phyloP scores from a whole-genome alignment of 1,140 invertebrate genomes.

The Euura saliciscinereae region DNA sequence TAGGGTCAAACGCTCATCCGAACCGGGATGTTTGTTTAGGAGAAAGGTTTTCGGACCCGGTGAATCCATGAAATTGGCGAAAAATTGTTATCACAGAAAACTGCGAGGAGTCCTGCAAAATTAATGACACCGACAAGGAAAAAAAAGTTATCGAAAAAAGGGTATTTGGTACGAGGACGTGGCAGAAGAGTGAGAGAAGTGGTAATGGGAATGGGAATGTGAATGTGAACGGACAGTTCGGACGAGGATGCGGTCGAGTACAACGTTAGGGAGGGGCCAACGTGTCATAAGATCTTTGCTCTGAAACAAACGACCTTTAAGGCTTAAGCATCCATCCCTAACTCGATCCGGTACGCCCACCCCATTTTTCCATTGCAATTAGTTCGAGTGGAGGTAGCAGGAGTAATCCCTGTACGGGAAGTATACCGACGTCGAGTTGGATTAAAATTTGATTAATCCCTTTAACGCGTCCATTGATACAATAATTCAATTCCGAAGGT shows the following conservation, averaged over 20 bases:
- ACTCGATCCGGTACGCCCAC: not conserved
- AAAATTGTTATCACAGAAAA: not conserved
- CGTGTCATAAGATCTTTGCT: conserved; percentile 7
- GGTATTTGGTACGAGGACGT: not conserved
- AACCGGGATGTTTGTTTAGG: not conserved
- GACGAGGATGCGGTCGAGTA: not conserved
- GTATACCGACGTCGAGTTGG: too few species aligned
- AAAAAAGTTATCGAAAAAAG: too few species aligned
- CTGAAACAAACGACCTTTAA: conserved; percentile 3
- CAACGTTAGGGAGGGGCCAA: conserved; percentile 2
- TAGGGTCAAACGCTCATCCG: not conserved
- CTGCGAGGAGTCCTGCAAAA: not conserved
- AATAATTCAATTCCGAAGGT: too few species aligned
- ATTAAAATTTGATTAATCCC: too few species aligned
- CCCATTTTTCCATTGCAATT: conserved; percentile 7
- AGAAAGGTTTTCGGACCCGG: not conserved
- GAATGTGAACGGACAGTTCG: not conserved
- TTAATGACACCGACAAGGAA: too few species aligned
- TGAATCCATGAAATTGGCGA: not conserved
- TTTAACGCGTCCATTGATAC: too few species aligned
- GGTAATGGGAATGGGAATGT: not conserved
- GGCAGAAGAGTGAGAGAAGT: not conserved
- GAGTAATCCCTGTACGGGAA: too few species aligned
- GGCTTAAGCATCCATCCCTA: conserved; percentile 1
- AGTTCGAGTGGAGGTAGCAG: not conserved